Evolutionary conservation across 2,888 invertebrate genomes (phyloP).

Genomic region (Agrilus biguttatus): DNA sequence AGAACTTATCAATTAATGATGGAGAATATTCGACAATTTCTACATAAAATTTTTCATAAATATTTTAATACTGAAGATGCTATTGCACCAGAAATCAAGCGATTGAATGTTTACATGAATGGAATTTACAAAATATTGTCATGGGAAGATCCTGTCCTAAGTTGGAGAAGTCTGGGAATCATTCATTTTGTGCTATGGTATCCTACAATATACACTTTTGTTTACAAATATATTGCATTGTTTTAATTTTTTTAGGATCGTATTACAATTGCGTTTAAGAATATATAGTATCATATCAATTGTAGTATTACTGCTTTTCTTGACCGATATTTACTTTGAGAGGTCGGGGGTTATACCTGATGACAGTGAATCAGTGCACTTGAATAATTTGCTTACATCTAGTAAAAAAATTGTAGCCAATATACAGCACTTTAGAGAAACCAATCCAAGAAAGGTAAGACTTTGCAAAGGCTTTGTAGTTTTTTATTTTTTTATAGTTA

Average conservation of each 20-base stretch:
- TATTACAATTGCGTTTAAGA: constrained; percentile 26
- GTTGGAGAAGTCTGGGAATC: constrained; percentile 22
- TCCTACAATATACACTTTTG: constrained; percentile 13
- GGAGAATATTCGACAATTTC: too few relatives aligned
- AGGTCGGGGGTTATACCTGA: not conserved
- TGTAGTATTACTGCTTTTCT: constrained; percentile 18
- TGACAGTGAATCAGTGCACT: too few relatives aligned
- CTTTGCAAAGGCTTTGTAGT: not conserved
- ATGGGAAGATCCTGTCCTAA: constrained; percentile 28
- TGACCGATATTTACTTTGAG: constrained; percentile 21
- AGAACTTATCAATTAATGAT: too few relatives aligned
- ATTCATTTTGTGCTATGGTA: constrained; percentile 30
- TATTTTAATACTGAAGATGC: too few relatives aligned
- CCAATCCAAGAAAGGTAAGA: constrained; percentile 27
- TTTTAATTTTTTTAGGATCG: constrained; percentile 21
- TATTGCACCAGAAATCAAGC: not conserved
- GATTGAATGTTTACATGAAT: constrained; percentile 20
- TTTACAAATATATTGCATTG: constrained; percentile 3
- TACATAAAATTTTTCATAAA: too few relatives aligned
- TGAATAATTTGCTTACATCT: too few relatives aligned
- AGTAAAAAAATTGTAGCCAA: constrained; percentile 1
- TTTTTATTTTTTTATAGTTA: constrained; percentile 2
- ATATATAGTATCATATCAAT: constrained; percentile 31
- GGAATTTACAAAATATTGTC: constrained; percentile 20
- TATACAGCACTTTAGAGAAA: constrained; percentile 21